phyloP scores from a whole-genome alignment of 1,140 invertebrate species.

The Araneus ventricosus region DNA sequence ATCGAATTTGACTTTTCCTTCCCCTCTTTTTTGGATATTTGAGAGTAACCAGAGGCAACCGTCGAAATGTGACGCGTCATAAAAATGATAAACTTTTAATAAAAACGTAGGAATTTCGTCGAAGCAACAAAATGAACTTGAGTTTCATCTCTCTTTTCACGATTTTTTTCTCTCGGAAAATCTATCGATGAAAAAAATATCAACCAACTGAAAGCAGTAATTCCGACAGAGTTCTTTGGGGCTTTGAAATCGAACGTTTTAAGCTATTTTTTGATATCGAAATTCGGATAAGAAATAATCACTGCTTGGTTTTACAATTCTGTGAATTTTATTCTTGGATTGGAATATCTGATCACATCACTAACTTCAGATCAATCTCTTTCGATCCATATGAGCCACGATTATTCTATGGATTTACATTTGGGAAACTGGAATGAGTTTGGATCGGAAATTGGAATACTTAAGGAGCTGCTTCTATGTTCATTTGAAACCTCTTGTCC shows the following conservation, averaged over 20 bases:
- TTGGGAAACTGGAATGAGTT: too few species aligned
- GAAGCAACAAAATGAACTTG: slow-evolving; percentile 69
- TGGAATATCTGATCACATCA: too few species aligned
- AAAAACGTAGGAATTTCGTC: slow-evolving; percentile 60
- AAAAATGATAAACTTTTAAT: slow-evolving; percentile 75
- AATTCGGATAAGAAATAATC: slow-evolving; percentile 40
- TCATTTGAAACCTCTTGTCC: too few species aligned
- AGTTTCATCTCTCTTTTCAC: slow-evolving; percentile 44
- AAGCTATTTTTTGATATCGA: slow-evolving; percentile 18
- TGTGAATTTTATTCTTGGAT: not conserved
- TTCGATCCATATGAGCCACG: too few species aligned
- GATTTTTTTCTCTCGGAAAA: slow-evolving; percentile 22
- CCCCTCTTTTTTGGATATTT: slow-evolving; percentile 55
- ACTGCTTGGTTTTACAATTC: not conserved
- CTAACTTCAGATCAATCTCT: too few species aligned
- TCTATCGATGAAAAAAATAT: slow-evolving; percentile 41
- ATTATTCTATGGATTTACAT: too few species aligned
- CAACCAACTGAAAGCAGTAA: slow-evolving; percentile 30
- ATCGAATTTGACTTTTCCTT: slow-evolving; percentile 72
- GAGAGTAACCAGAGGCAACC: slow-evolving; percentile 52
- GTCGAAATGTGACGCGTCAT: slow-evolving; percentile 60
- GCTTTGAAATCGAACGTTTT: slow-evolving; percentile 26
- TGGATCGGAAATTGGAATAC: too few species aligned
- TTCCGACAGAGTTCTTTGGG: not conserved
- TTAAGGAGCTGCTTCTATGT: too few species aligned